phyloP scores from a whole-genome alignment of 2,113 vertebrate genomes.

The Neomonachus schauinslandi region DNA sequence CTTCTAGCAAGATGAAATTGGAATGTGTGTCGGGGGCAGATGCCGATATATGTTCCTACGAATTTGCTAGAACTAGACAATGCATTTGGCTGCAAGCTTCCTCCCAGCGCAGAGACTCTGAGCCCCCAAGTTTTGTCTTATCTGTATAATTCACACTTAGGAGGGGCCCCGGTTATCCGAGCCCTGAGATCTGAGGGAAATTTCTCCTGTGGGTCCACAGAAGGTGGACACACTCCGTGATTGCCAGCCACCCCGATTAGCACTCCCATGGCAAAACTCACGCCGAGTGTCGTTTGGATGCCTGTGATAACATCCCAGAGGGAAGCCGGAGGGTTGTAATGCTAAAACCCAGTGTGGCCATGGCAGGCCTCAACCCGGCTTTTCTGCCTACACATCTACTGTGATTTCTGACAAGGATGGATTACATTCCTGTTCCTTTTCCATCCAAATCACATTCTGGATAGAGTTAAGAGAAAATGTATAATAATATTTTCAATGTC shows the following conservation, averaged over 20 bases:
- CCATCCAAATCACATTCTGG: slow-evolving; percentile 45
- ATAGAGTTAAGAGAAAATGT: slow-evolving; percentile 48
- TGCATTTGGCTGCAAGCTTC: background rate
- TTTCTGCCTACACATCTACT: background rate
- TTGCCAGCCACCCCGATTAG: background rate
- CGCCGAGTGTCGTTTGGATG: rapidly evolving
- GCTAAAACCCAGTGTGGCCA: background rate
- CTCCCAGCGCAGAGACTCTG: background rate
- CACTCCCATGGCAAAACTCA: background rate
- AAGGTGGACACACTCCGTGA: background rate
- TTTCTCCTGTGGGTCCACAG: background rate
- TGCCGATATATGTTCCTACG: background rate
- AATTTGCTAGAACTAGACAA: background rate
- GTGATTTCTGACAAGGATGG: background rate
- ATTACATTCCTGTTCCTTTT: slow-evolving; percentile 16
- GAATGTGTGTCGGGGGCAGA: background rate
- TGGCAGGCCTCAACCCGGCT: background rate
- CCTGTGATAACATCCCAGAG: background rate
- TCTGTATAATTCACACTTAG: background rate
- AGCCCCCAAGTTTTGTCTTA: background rate
- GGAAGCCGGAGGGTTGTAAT: background rate
- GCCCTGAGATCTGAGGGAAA: background rate
- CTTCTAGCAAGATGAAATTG: background rate
- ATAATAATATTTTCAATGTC: slow-evolving; percentile 36
- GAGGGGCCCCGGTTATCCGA: background rate